A percentile compares a stretch with the other conserved stretches of the same genome.
Evolutionary conservation across 2,113 vertebrate genomes (phyloP).

Genomic region (Cebidichthys violaceus): DNA sequence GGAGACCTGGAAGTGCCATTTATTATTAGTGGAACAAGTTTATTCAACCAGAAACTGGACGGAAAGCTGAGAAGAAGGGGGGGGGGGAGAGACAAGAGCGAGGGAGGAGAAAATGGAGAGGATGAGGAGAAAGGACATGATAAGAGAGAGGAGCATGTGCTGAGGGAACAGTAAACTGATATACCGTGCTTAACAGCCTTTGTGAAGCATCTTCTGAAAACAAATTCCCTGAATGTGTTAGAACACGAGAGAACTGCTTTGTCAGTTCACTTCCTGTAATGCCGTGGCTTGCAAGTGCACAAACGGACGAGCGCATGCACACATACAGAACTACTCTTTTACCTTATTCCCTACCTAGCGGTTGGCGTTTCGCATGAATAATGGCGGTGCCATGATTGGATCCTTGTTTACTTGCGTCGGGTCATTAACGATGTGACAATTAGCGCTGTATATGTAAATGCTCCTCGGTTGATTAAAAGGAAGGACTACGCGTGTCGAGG

Average conservation of each 20-base stretch:
- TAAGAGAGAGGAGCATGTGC: slow-evolving; percentile 19
- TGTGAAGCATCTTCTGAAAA: slow-evolving; percentile 25
- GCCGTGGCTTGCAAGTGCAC: not conserved
- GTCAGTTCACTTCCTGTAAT: slow-evolving; percentile 37
- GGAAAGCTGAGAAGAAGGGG: slow-evolving; percentile 31
- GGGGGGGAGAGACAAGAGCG: slow-evolving; percentile 8
- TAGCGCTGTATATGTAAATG: not conserved
- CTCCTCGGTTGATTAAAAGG: not conserved
- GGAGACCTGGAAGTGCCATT: slow-evolving; percentile 71
- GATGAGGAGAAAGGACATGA: slow-evolving; percentile 33
- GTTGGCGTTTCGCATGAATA: slow-evolving; percentile 21
- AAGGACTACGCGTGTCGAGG: not conserved
- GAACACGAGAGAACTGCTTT: slow-evolving; percentile 26
- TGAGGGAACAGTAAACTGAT: slow-evolving; percentile 45
- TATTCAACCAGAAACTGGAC: slow-evolving; percentile 65
- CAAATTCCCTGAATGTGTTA: slow-evolving; percentile 40
- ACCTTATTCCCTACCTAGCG: not conserved
- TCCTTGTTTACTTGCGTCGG: not conserved
- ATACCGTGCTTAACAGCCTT: slow-evolving; percentile 42
- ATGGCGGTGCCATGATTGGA: not conserved
- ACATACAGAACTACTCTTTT: not conserved
- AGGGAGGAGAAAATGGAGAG: slow-evolving; percentile 19
- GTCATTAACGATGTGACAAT: not conserved
- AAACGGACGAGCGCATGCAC: not conserved
- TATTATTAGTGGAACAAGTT: slow-evolving; percentile 74